Evolutionary conservation across 2,888 invertebrate species (phyloP).

Genomic region (Busseola fusca): DNA sequence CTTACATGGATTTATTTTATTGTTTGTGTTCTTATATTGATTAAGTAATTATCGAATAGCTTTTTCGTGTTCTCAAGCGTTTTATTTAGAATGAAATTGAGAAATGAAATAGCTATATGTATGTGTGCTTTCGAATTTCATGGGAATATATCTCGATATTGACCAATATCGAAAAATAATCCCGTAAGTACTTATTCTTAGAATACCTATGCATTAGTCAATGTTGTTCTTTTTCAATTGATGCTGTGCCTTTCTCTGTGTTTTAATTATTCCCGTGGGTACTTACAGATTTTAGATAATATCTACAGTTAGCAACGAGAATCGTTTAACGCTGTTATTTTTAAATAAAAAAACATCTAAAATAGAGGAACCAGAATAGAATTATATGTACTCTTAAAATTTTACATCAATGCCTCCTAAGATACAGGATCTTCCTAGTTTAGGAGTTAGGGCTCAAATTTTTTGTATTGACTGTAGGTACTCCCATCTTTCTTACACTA

Average conservation of each 20-base stretch:
- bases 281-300: background rate
- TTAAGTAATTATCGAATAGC: slow-evolving; percentile 31
- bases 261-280: background rate
- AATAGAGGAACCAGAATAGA: too few species aligned
- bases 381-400: too few species aligned
- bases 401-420: too few species aligned
- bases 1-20: slow-evolving; percentile 25
- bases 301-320: background rate
- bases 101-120: slow-evolving; percentile 33
- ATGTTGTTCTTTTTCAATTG: background rate
- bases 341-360: background rate
- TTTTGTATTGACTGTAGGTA: too few species aligned
- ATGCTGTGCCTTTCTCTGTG: background rate
- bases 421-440: too few species aligned
- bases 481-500: too few species aligned
- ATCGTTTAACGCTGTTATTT: background rate
- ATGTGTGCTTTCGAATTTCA: slow-evolving; percentile 38
- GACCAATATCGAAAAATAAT: too few species aligned
- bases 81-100: slow-evolving; percentile 36
- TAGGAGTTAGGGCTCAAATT: too few species aligned
- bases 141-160: slow-evolving; percentile 23
- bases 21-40: slow-evolving; percentile 41
- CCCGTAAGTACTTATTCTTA: background rate
- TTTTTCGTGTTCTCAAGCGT: slow-evolving; percentile 31
- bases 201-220: background rate